Evolutionary conservation across 2,888 invertebrate species (phyloP), one percentile per base, ranked within the genome.

Genomic region (Lithodes maja): DNA sequence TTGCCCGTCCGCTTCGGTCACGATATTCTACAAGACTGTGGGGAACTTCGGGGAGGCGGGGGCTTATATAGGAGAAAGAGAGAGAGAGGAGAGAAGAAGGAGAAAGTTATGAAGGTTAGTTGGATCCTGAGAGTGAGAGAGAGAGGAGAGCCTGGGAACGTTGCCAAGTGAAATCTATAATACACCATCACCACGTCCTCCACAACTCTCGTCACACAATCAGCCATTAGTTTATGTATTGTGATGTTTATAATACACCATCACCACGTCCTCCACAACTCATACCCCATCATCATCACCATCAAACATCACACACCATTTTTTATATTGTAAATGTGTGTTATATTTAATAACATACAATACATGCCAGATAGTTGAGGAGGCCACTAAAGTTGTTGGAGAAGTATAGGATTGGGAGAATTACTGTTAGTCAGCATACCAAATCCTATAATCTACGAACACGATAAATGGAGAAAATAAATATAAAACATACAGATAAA

Each of bases 1-100:
- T 55, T 81, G 89, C 89, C 89, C 89, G 89, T 52, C 77, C 75
- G 89, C 80, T 85, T 53, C 53, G 68, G 9, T 54, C 53, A 52
- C 7, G 68, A 69, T 49, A 53, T 85, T 79, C 80, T 53, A 53
- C 79, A 79, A 85, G 69, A 85, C 79, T 85, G 79, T 85, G 85
- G 12, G 12, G 17, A 1, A 68, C 49, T 1, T 15, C 3, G 15
- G 3, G 69, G 33, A 52, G 33, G 49, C 15, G 2, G 50, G 81
- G 81, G 68, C 2, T 82, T 82, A 82, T 82, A 82, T 82, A 82
- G 81, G 49, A n/a, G 50, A 50, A 49, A 54, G 33, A 49, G 50
- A 49, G 12, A 1, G 50, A 33, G 33, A 33, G 33, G 33, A 33
- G 33, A 33, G 33, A 33, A 33, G 33, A 33, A 33, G 33, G 33